Base-by-base conservation (phyloP, 2,113 vertebrate genomes). In the Urocynchramus pylzowi region DNA sequence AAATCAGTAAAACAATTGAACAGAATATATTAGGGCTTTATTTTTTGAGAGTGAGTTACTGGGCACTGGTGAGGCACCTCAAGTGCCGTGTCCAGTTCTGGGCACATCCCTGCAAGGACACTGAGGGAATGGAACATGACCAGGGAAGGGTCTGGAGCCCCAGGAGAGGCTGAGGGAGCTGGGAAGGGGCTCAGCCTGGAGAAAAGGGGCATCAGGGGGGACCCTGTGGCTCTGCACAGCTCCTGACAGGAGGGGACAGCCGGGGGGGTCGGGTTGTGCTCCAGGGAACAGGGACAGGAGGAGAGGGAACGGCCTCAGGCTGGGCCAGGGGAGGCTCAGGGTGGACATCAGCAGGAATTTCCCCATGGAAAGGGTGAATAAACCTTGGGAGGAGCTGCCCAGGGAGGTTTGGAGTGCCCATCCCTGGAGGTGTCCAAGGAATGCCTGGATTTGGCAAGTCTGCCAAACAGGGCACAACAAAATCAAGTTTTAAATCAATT, bases 351-450 rank as follows among this genome's bases (percentile, higher is more conserved):
- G n/a, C n/a, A n/a, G n/a, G n/a, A n/a, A n/a, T n/a, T n/a, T n/a
- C n/a, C n/a, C n/a, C n/a, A n/a, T n/a, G n/a, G n/a, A n/a, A n/a
- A 42, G 68, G n/a, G 1, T 37, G 2, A 2, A 2, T 5, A 42
- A 8, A 10, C 13, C 2, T 1, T 42, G 19, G 15, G 5, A 47
- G 3, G 5, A 7, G 4, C 17, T 64, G 50, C 1, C 41, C 41
- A 56, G n/a, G 24, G 50, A 56, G 23, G 6, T 4, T 7, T 65
- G 35, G 60, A n/a, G 35, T 21, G 0, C 10, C 8, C 52, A 67
- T 0, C 35, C 31, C 52, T 57, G 42, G 30, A 50, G 26, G 16
- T 14, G 20, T 4, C 52, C 44, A 17, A 42, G 37, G n/a, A n/a
- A n/a, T 4, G 23, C 1, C 28, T 24, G 69, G 19, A 19, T 1